Percentiles rank a stretch among this genome's conserved stretches.
Conservation (phyloP, 1,140 invertebrate species). For the Mylabris phalerata region DNA sequence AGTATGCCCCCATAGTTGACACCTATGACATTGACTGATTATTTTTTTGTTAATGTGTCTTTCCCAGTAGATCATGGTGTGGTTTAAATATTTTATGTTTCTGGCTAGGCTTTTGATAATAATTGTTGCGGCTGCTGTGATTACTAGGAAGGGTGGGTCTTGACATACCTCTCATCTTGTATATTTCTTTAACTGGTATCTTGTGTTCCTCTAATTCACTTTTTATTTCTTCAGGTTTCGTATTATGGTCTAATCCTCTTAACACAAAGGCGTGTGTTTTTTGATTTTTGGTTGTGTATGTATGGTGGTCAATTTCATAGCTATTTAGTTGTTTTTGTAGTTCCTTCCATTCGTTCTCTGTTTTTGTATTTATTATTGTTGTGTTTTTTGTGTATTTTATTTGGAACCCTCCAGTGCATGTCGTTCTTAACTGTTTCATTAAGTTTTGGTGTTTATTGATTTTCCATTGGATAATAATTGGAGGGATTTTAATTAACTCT, state of each 20-base stretch:
- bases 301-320: slow-evolving; percentile 2
- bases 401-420: no score
- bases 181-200: not conserved
- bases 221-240: slow-evolving; percentile 1
- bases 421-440: no score
- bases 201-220: not conserved
- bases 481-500: no score
- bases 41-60: slow-evolving; percentile 20
- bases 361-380: no score
- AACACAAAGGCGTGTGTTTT: slow-evolving; percentile 13
- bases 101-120: not conserved
- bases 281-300: slow-evolving; percentile 7
- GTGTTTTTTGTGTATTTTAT: no score
- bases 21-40: no score
- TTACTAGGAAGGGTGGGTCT: not conserved
- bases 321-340: not conserved
- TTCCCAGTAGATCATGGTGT: slow-evolving; percentile 22
- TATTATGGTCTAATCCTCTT: slow-evolving; percentile 2
- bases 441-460: no score
- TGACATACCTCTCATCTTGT: not conserved
- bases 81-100: not conserved
- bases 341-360: no score
- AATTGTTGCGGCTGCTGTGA: not conserved
- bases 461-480: no score
- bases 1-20: no score